Conservation (phyloP, 1,140 invertebrate species). For the Calliopsis andreniformis region DNA sequence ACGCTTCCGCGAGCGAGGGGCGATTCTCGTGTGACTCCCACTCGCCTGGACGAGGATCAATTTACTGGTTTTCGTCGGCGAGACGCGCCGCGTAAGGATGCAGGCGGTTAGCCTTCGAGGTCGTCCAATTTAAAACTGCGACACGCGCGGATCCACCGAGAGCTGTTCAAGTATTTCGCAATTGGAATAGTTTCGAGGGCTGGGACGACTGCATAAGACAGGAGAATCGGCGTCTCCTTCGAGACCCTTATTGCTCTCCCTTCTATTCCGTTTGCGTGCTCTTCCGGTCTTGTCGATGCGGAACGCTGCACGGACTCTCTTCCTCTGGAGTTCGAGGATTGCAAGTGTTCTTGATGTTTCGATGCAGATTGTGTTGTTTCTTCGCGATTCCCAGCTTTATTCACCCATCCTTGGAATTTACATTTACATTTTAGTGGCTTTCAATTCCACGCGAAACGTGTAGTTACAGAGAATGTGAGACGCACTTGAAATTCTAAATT, state of each 20-base stretch:
- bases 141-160: neutral
- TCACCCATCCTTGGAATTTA: no score
- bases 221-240: neutral
- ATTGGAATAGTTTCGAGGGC: neutral
- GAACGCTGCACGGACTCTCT: neutral
- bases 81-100: neutral
- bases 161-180: neutral
- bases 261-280: neutral
- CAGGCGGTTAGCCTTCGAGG: no score
- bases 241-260: neutral
- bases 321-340: neutral
- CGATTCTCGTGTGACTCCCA: neutral
- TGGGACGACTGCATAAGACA: neutral
- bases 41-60: neutral
- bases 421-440: no score
- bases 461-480: no score
- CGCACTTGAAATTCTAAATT: no score
- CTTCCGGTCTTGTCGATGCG: neutral
- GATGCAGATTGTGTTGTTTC: neutral
- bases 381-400: no score
- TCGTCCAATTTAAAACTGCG: slow-evolving; percentile 9
- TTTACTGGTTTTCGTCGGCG: slow-evolving; percentile 12
- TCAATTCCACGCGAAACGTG: no score
- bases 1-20: neutral
- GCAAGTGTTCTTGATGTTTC: neutral